Percentiles rank a stretch among this genome's conserved stretches.
These are phyloP conservation scores for Drosophila lacteicornis DNA, from an alignment of 1,140 invertebrate species.

Conservation along the genomic window DNA sequence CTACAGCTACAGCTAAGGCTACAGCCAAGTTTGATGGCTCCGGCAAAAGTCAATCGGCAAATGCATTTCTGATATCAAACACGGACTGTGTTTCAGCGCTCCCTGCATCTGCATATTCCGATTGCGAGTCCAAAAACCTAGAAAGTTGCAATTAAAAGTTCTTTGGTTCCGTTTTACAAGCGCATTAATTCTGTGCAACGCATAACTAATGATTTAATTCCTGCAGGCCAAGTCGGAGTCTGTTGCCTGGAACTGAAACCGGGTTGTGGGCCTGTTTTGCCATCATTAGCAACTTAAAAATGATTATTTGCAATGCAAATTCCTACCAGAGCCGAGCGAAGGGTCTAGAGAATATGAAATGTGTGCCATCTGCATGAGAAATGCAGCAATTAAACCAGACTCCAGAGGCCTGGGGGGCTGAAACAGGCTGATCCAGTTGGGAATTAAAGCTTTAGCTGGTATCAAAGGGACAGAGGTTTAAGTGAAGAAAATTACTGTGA, in stretches of 20 bases:
- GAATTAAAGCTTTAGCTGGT: conserved; percentile 12
- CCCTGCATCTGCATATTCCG: conserved; percentile 26
- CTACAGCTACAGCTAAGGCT: conserved; percentile 25
- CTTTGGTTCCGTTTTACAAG: conserved; percentile 57
- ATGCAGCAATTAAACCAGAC: conserved; percentile 50
- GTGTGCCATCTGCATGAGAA: conserved; percentile 59
- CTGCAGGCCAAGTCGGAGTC: conserved; percentile 16
- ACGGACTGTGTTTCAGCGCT: conserved; percentile 25
- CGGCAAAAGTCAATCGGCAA: conserved; percentile 67
- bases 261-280: conserved; percentile 30
- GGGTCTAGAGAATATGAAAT: conserved; percentile 52
- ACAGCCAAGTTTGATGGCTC: conserved; percentile 36
- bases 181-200: conserved; percentile 71
- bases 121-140: conserved; percentile 30
- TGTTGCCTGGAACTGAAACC: neutral
- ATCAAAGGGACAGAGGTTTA: conserved; percentile 8
- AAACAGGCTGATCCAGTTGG: neutral
- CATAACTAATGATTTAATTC: conserved; percentile 83
- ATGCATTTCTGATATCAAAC: conserved; percentile 66
- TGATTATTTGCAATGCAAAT: conserved; percentile 82
- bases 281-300: conserved; percentile 71
- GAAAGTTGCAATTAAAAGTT: conserved; percentile 72
- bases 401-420: neutral
- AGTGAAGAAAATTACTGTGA: neutral
- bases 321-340: conserved; percentile 2